Conservation (phyloP, 2,113 vertebrate genomes). For the Catharus bicknelli region DNA sequence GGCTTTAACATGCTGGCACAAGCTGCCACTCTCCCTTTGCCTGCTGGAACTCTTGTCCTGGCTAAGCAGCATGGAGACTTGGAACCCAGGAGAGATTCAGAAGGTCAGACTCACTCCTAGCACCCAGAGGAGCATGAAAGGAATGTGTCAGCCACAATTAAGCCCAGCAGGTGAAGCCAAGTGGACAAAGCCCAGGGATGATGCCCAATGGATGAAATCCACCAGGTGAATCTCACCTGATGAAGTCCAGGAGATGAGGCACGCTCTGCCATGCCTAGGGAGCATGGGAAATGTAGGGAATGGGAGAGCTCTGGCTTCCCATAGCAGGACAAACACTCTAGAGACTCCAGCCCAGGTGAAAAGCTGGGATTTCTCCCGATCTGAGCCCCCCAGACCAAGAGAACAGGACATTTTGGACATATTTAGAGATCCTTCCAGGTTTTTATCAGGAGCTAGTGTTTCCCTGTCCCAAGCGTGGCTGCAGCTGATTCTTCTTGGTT, state of each 20-base stretch:
- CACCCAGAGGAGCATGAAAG: neutral
- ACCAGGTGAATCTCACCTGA: neutral
- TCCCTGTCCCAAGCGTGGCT: neutral
- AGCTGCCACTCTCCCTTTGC: neutral
- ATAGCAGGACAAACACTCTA: neutral
- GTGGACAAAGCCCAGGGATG: neutral
- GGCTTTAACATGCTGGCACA: accelerated
- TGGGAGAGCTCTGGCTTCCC: neutral
- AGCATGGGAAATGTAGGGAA: accelerated
- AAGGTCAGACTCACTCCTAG: neutral
- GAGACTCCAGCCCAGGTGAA: neutral
- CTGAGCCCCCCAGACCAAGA: neutral
- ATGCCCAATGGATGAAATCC: neutral
- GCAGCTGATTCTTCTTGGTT: neutral
- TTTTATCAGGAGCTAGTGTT: neutral
- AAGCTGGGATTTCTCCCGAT: neutral
- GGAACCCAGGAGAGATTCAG: neutral
- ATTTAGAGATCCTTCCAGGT: neutral
- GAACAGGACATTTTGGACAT: neutral
- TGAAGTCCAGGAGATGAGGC: neutral
- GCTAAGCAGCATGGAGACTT: neutral
- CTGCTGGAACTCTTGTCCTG: neutral
- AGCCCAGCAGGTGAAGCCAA: neutral
- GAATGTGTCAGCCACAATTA: neutral
- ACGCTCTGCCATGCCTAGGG: neutral